Base-by-base conservation (phyloP, 64 coral and sea anemone genomes). In the Pocillopora damicornis region DNA sequence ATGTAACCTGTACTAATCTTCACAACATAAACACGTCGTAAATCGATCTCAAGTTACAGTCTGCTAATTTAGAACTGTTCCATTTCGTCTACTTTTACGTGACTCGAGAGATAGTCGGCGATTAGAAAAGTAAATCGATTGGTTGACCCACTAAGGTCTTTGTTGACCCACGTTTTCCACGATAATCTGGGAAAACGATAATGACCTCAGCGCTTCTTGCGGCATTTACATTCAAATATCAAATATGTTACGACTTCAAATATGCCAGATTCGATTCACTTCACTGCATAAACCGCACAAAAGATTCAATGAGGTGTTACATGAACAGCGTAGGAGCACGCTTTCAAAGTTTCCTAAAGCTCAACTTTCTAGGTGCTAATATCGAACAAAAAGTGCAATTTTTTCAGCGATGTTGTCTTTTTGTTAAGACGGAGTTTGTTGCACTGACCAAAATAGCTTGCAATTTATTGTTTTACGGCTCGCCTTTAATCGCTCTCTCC, bases 231-330 rank as follows among this genome's bases (percentile, higher is more conserved):
- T 71, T 20, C 67, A 71, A 71, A 78, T 78, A 79, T 79, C 23
- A n/a, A 79, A 60, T 60, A 79, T 45, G 17, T 60, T 26, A 58
- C 25, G 77, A 25, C 60, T 59, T n/a, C 14, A 59, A 81, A 25
- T 63, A 36, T 35, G 59, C 59, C 34, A 59, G 17, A 63, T 63
- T 81, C 79, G 79, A 71, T 71, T 71, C 67, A n/a, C 20, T 81
- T 23, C 59, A 17, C 25, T 35, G 25, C 42, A 51, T 51, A 51
- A 2, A 51, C 42, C 42, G 42, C 79, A 63, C 25, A 81, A 81
- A 63, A 35, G 79, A 36, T 14, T 64, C 79, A 63, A 23, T 81
- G 13, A 81, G 36, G 56, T 63, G 79, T 64, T 14, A 13, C 75
- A 51, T 4, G 42, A 51, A 71, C 20, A 71, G 11, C 8, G 67